Conservation (phyloP, 2,888 invertebrate species). For the Ferdinandea cuprea region DNA sequence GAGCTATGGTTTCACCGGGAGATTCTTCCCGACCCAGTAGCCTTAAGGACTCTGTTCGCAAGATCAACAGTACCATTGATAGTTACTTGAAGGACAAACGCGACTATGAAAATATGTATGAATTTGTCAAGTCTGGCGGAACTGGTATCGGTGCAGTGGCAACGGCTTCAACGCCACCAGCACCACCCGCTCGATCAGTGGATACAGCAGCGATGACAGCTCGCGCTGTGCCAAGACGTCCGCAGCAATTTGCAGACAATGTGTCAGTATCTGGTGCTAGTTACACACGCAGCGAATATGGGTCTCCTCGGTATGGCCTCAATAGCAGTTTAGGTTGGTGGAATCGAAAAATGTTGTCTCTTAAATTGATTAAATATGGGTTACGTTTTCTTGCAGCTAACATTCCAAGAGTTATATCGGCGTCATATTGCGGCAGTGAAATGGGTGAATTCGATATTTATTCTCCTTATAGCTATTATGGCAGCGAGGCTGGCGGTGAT, state of each 20-base stretch:
- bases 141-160: conserved; percentile 43
- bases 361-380: neutral
- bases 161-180: conserved; percentile 77
- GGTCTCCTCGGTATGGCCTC: conserved; percentile 80
- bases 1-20: conserved; percentile 16
- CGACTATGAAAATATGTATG: conserved; percentile 82
- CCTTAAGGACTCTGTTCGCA: conserved; percentile 82
- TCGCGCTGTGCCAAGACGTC: conserved; percentile 55
- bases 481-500: conserved; percentile 84
- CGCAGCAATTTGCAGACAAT: conserved; percentile 66
- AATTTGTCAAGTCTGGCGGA: conserved; percentile 78
- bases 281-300: conserved; percentile 82
- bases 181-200: conserved; percentile 79
- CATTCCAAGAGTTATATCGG: conserved; percentile 86
- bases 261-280: conserved; percentile 77
- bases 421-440: conserved; percentile 93
- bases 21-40: conserved; percentile 79
- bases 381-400: conserved; percentile 78
- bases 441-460: conserved; percentile 92
- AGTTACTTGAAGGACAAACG: conserved; percentile 83
- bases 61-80: conserved; percentile 83
- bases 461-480: conserved; percentile 90
- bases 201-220: conserved; percentile 78
- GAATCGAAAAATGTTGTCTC: conserved; percentile 38
- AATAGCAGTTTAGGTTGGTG: conserved; percentile 82